These are phyloP conservation scores for Dromococcyx pavoninus DNA, from an alignment of 2,797 vertebrate genomes.

Conservation along the genomic window DNA sequence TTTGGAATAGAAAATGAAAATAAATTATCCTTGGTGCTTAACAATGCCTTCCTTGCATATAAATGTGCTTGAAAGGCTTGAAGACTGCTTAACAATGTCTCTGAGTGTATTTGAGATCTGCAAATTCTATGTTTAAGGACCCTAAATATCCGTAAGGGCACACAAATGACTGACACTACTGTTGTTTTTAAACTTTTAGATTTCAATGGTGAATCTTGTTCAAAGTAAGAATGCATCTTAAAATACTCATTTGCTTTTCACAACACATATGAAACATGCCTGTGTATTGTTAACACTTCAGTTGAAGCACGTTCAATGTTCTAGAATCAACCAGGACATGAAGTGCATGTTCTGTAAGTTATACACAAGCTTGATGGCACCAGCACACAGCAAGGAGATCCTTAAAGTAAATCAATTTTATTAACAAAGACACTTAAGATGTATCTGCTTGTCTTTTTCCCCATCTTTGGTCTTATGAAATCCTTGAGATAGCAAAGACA, in stretches of 20 bases:
- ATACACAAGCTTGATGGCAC: background rate
- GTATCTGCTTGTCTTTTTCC: background rate
- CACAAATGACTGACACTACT: background rate
- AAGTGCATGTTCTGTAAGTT: background rate
- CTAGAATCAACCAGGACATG: background rate
- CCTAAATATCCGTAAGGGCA: background rate
- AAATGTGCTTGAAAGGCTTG: background rate
- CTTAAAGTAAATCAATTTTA: background rate
- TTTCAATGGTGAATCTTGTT: background rate
- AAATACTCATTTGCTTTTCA: background rate
- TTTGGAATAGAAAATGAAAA: constrained; percentile 40
- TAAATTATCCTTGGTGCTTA: constrained; percentile 38
- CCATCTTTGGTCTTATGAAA: background rate
- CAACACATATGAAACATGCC: background rate
- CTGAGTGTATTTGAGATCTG: background rate
- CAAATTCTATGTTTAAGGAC: background rate
- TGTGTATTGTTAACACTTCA: background rate
- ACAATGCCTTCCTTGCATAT: constrained; percentile 4
- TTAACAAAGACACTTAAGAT: background rate
- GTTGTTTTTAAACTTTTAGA: background rate
- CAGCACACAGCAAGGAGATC: background rate
- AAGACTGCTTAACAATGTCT: background rate
- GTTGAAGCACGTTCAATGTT: background rate
- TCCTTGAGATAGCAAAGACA: background rate
- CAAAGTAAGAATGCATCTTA: background rate